Base-by-base conservation (phyloP, 2,888 invertebrate species). In the Dryobotodes eremita region DNA sequence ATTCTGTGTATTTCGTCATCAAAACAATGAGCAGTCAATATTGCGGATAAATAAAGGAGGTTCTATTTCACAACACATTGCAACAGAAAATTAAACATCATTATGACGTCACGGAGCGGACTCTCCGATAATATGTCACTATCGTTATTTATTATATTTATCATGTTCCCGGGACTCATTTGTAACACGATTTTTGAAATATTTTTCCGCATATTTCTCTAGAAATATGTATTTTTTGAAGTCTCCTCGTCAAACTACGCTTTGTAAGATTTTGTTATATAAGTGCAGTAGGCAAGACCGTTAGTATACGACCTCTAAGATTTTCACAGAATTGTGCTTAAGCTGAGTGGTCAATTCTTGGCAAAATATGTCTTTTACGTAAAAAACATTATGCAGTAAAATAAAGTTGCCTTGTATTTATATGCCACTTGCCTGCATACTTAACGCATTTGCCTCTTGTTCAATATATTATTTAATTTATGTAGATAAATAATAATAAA, bases 51-150 rank as follows among this genome's bases (percentile, higher is more conserved):
- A 50, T 65, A 55, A 23, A 26, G 6, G 36, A 65, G 1, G 57
- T 62, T 78, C 86, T 79, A 81, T 86, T 86, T 86, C 88, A 80
- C 88, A 88, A 88, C 86, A 77, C 71, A 72, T 79, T 71, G 80
- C 75, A 81, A 77, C 61, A n/a, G 50, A 62, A 71, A 80, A 48
- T 66, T 15, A 55, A 69, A 79, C 72, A 72, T 84, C 66, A 73
- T 36, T 70, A 72, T 83, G 79, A 83, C 70, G 79, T 74, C 71
- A 62, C 50, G 74, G 65, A 57, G 57, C 26, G 6, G 5, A 59
- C 48, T 57, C 48, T 50, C 26, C 50, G 75, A 76, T 72, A 65
- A 42, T 64, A 42, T 69, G 68, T 80, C 68, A 46, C 62, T 72
- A 76, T 78, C 62, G 36, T 77, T 65, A 80, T 83, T 80, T 75